phyloP scores from a whole-genome alignment of 2,797 vertebrate species.

The Epinephelus coioides region DNA sequence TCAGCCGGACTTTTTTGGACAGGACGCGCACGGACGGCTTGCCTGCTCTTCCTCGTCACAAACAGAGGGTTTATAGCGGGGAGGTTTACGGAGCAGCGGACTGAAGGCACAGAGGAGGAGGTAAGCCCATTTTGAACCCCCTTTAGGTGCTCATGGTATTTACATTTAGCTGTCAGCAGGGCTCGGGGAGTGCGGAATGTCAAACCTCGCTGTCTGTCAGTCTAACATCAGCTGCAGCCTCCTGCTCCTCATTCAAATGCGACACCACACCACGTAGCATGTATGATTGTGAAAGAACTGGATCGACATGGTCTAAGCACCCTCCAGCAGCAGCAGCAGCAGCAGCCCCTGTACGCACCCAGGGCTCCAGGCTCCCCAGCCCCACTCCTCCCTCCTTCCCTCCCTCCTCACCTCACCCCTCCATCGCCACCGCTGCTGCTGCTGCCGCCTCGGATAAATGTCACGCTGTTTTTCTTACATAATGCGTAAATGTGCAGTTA shows the following conservation, averaged over 20 bases:
- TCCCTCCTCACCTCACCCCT: constrained; percentile 8
- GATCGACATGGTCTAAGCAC: neutral
- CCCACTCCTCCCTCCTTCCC: neutral
- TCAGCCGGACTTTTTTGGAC: constrained; percentile 26
- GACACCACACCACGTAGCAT: neutral
- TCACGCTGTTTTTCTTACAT: constrained; percentile 69
- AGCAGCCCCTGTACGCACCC: constrained; percentile 4
- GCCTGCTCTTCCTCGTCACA: constrained; percentile 61
- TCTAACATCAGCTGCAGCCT: constrained; percentile 40
- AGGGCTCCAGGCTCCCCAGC: neutral
- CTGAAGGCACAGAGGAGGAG: constrained; percentile 66
- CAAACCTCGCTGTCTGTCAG: constrained; percentile 35
- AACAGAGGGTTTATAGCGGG: constrained; percentile 31
- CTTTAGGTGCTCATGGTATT: neutral
- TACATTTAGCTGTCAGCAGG: constrained; percentile 35
- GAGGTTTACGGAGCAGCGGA: constrained; percentile 53
- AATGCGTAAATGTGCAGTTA: constrained; percentile 59
- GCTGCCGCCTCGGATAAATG: constrained; percentile 52
- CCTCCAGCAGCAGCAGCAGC: constrained; percentile 16
- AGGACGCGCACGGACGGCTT: constrained; percentile 55
- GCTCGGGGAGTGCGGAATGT: constrained; percentile 23
- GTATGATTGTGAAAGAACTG: neutral
- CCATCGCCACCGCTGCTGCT: neutral
- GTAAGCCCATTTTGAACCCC: constrained; percentile 46
- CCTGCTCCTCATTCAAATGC: neutral